Base-by-base conservation (phyloP, 2,888 invertebrate genomes). In the Bellardia bayeri region DNA sequence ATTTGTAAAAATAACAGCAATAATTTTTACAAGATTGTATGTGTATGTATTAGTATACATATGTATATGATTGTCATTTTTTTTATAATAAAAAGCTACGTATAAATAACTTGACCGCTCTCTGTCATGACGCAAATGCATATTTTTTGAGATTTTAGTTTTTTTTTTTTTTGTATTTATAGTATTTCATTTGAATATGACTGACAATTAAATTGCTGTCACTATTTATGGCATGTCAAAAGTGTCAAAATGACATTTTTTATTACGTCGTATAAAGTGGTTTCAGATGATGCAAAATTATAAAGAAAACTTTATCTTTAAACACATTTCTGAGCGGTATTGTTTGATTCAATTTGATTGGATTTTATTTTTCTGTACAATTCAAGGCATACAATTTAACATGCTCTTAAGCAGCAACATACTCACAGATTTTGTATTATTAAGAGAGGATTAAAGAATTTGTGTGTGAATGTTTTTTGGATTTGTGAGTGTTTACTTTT, bases 161-260 rank as follows among this genome's bases (percentile, higher is more conserved):
- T 33, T 49, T 61, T 66, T 56, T 42, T 56, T 81, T 71, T 42
- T 78, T 68, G 16, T 58, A 37, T 37, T 37, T 37, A 6, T 45
- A 16, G 23, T n/a, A 33, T 83, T 76, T 69, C 45, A 14, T 82
- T 66, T 78, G 78, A 83, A 78, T 71, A 71, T 86, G 87, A 89
- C 88, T 88, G 89, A 89, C 88, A 89, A 88, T 89, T 88, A 89
- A 89, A 88, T 87, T 85, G 89, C 89, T 88, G 89, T 88, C 89
- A 88, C 87, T 89, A 89, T 89, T 90, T 89, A 89, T 88, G 88
- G 89, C 88, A 85, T 89, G 89, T 89, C 89, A 88, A 89, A 89
- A 88, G 90, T 89, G 90, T 90, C 90, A 89, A 87, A 88, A 88
- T 88, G 89, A 89, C 89, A 89, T 87, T 89, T 90, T 89, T 89